Evolutionary conservation across 2,888 invertebrate species (phyloP).

Genomic region (Entomobrya proxima): DNA sequence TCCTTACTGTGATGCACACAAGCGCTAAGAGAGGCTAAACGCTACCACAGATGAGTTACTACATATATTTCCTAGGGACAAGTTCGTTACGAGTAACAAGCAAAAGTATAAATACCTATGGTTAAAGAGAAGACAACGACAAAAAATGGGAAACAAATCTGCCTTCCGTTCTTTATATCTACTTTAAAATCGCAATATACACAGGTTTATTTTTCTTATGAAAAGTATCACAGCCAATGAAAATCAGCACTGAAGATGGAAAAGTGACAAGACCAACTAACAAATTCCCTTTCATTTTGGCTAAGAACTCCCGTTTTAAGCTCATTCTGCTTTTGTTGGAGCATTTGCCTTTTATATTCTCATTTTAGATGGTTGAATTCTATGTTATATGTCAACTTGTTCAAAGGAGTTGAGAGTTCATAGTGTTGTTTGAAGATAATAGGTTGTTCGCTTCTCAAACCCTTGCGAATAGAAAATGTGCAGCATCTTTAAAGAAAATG

Average conservation of each 20-base stretch:
- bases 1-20: background rate
- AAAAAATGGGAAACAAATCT: conserved; percentile 31
- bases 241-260: background rate
- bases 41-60: too few species aligned
- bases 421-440: background rate
- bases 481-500: background rate
- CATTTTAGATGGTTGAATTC: conserved; percentile 5
- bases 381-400: background rate
- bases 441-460: background rate
- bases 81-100: too few species aligned
- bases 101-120: too few species aligned
- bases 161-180: conserved; percentile 18
- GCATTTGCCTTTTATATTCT: background rate
- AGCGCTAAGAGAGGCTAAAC: background rate
- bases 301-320: background rate
- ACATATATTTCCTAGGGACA: too few species aligned
- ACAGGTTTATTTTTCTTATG: conserved; percentile 16
- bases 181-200: conserved; percentile 21
- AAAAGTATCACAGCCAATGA: conserved; percentile 35
- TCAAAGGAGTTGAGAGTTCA: background rate
- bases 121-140: background rate
- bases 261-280: conserved; percentile 32
- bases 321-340: background rate
- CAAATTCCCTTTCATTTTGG: conserved; percentile 13
- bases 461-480: background rate